A percentile compares a stretch with the other conserved stretches of the same genome.
Conservation (phyloP, 2,797 vertebrate genomes). For the Cyclura pinguis region DNA sequence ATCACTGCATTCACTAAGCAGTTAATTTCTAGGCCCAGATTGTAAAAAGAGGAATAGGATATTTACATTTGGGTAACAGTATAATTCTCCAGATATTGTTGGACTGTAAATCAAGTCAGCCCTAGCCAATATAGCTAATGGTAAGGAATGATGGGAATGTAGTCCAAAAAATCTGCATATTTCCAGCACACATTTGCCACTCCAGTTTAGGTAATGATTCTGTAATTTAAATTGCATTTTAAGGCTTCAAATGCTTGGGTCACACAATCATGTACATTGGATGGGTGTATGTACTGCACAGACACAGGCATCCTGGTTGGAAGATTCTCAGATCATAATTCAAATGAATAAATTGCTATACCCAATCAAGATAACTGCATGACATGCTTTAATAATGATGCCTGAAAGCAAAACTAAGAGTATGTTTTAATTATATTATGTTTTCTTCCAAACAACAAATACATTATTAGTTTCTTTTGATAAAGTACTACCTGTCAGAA, state of each 20-base stretch:
- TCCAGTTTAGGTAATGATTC: not conserved
- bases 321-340: no score
- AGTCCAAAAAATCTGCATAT: not conserved
- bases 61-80: not conserved
- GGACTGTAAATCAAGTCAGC: not conserved
- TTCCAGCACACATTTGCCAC: no score
- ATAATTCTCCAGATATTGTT: not conserved
- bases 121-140: not conserved
- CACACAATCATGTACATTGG: not conserved
- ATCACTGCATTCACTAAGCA: not conserved
- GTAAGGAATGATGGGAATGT: not conserved
- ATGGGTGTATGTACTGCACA: not conserved
- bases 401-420: slow-evolving; percentile 54
- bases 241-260: not conserved
- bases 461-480: slow-evolving; percentile 54
- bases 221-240: not conserved
- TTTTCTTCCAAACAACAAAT: slow-evolving; percentile 23
- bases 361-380: not conserved
- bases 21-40: not conserved
- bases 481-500: slow-evolving; percentile 56
- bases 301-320: not conserved
- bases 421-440: slow-evolving; percentile 58
- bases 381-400: slow-evolving; percentile 67
- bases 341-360: no score
- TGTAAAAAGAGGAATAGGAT: not conserved